Conservation (phyloP, 2,797 vertebrate species). For the Chelon labrosus region DNA sequence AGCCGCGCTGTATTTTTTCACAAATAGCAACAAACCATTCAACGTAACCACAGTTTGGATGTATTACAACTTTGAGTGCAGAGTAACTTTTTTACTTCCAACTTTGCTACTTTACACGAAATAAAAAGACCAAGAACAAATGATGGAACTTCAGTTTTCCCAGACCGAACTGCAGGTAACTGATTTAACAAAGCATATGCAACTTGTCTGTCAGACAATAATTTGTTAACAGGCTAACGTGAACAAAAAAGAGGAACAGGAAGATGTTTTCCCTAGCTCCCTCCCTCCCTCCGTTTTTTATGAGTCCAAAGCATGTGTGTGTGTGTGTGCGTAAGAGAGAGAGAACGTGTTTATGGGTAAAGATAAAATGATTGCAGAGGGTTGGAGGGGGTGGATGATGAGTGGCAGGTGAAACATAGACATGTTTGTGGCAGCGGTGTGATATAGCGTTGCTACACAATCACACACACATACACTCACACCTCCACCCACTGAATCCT, state of each 20-base stretch:
- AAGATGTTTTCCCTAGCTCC: no score
- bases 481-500: conserved; percentile 41
- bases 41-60: conserved; percentile 25
- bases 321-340: background rate
- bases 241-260: no score
- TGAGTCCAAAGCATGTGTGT: background rate
- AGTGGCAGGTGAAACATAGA: conserved; percentile 44
- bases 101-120: background rate
- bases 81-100: background rate
- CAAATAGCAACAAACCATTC: conserved; percentile 47
- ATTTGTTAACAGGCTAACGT: no score
- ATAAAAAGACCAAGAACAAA: no score
- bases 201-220: no score
- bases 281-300: no score
- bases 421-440: conserved; percentile 41
- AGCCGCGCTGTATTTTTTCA: conserved; percentile 37
- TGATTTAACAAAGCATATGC: no score
- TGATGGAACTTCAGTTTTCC: no score
- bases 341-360: background rate
- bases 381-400: background rate
- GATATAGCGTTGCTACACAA: conserved; percentile 38
- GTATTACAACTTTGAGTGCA: conserved; percentile 12
- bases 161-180: no score
- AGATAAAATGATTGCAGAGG: conserved; percentile 23
- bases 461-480: conserved; percentile 56